Evolutionary conservation across 2,113 vertebrate species (phyloP).

Genomic region (Galemys pyrenaicus): DNA sequence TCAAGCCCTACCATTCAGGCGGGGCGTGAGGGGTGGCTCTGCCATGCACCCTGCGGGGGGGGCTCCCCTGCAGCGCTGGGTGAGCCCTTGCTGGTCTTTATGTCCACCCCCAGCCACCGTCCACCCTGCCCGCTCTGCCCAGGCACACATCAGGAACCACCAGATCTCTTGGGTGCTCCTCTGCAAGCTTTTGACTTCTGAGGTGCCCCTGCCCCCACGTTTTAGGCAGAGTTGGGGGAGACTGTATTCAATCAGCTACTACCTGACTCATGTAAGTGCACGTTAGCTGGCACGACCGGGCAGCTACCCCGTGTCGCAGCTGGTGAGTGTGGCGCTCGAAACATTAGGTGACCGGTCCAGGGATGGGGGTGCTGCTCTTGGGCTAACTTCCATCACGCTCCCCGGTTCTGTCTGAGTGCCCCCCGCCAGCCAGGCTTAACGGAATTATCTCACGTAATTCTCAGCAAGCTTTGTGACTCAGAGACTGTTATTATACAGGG

Average conservation of each 20-base stretch:
- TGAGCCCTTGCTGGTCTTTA: background rate
- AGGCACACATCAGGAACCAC: background rate
- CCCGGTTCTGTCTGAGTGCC: background rate
- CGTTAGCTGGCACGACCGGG: background rate
- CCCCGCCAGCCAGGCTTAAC: background rate
- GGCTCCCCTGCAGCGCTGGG: background rate
- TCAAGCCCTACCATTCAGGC: background rate
- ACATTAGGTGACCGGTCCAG: background rate
- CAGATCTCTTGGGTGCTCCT: background rate
- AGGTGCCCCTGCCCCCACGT: background rate
- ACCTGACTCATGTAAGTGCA: background rate
- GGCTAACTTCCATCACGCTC: background rate
- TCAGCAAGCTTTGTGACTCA: background rate
- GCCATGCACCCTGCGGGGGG: background rate
- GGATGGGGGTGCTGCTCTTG: background rate
- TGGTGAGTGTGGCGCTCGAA: background rate
- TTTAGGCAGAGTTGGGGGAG: background rate
- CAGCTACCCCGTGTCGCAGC: background rate
- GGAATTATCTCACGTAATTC: background rate
- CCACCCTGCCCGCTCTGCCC: background rate
- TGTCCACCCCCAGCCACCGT: background rate
- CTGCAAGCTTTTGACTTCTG: background rate
- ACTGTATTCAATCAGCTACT: background rate
- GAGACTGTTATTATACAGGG: background rate
- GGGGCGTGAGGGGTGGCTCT: background rate